Percentiles rank a stretch among this genome's conserved stretches.
Conservation (phyloP, 92 coral and sea anemone species). For the Zoanthus solanderi region DNA sequence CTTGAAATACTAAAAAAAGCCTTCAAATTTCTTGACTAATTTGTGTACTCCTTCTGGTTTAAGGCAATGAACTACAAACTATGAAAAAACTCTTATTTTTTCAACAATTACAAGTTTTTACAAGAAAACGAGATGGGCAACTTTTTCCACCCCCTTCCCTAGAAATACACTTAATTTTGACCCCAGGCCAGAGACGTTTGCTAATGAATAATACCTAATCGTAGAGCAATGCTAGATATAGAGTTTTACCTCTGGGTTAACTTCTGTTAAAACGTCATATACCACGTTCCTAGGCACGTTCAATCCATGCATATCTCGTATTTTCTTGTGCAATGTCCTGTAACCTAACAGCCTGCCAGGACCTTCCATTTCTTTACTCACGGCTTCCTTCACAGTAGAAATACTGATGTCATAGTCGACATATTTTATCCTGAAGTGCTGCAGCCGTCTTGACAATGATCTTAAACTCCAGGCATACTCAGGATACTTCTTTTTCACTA, state of each 20-base stretch:
- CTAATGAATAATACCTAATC: constrained; percentile 12
- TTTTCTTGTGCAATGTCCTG: constrained; percentile 18
- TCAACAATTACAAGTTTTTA: neutral
- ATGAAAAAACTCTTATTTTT: constrained; percentile 9
- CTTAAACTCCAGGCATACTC: constrained; percentile 1
- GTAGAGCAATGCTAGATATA: neutral
- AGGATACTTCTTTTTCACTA: neutral
- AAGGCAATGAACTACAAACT: constrained; percentile 7
- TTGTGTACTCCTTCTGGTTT: constrained; percentile 7
- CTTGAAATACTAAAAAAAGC: neutral
- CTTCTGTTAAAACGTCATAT: constrained; percentile 11
- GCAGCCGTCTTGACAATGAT: constrained; percentile 3
- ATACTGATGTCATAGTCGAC: constrained; percentile 17
- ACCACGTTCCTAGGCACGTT: constrained; percentile 29
- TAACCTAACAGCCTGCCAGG: neutral
- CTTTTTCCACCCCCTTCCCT: neutral
- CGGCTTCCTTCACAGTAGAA: neutral
- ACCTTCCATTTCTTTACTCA: neutral
- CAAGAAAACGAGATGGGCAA: constrained; percentile 3
- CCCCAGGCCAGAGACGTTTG: neutral
- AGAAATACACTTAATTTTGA: constrained; percentile 7
- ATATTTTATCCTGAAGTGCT: neutral
- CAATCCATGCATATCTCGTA: neutral
- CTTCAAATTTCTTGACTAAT: constrained; percentile 12
- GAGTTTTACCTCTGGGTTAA: constrained; percentile 25